Evolutionary conservation across 2,888 invertebrate species (phyloP), one percentile per base, ranked within the genome.

Genomic region (Parasteatoda lunata): DNA sequence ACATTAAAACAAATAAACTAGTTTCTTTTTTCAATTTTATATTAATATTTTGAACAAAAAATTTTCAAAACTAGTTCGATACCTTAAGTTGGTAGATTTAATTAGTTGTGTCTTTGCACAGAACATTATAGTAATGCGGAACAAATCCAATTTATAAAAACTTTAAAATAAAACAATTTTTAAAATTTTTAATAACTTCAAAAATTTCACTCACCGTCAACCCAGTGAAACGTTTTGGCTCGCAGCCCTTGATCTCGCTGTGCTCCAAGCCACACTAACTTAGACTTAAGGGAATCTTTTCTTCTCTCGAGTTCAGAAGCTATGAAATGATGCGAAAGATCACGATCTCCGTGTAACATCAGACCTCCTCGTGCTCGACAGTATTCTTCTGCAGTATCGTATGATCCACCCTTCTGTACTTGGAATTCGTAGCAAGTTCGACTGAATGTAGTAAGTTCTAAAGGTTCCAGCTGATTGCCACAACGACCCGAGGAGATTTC

Each of bases 401-500:
- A 97, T 64, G 96, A 96, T 72, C 95, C 96, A 1, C 97, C 97
- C 90, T 95, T 95, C 72, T 94, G 94, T 48, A 96, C 95, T 90
- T 96, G 95, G 91, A 97, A 97, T 91, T 97, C 97, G 92, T 97
- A 97, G 91, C 97, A 97, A 76, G 95, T 96, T 88, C 95, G 94
- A 65, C 96, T 95, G 92, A 97, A 97, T 0, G 96, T 95, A 0
- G 96, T 95, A 89, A 97, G 91, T 90, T 96, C 95, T 4, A 96
- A 95, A 15, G 91, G 90, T 90, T 97, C 96, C n/a, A 90, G 86
- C 95, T 95, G 0, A 95, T 94, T 0, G 95, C 94, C 5, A 95
- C 94, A 64, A 64, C 96, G 94, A 90, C 97, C 96, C 89, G 95
- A 94, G 3, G 97, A 96, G 91, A 97, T 96, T 92, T 97, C 96